Percentiles rank a stretch among this genome's conserved stretches.
Evolutionary conservation across 2,888 invertebrate genomes (phyloP).

Genomic region (Steinernema hermaphroditum): DNA sequence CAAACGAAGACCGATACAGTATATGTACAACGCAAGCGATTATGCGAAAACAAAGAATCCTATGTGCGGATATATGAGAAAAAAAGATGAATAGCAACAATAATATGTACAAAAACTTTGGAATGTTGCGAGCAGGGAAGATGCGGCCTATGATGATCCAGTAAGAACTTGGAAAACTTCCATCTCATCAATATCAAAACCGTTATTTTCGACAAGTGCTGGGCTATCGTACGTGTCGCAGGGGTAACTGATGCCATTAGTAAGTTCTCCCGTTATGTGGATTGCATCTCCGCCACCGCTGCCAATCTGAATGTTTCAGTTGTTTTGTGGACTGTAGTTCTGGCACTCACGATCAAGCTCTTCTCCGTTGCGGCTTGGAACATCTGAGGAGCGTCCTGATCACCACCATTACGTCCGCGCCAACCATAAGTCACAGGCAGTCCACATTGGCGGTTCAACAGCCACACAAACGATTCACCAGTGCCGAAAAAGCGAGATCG

Average conservation of each 20-base stretch:
- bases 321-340: neutral
- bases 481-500: constrained; percentile 53
- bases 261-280: constrained; percentile 62
- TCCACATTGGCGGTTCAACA: constrained; percentile 46
- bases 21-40: neutral
- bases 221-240: constrained; percentile 61
- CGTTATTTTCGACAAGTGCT: constrained; percentile 44
- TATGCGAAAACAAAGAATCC: no score
- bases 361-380: constrained; percentile 63
- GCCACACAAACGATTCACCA: constrained; percentile 64
- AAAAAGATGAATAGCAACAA: neutral
- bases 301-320: constrained; percentile 52
- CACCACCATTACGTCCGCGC: constrained; percentile 51
- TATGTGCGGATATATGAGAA: no score
- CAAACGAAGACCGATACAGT: constrained; percentile 5
- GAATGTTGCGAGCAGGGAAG: constrained; percentile 2
- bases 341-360: constrained; percentile 53
- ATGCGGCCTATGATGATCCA: constrained; percentile 11
- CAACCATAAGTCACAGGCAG: constrained; percentile 60
- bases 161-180: constrained; percentile 53
- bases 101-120: constrained; percentile 17
- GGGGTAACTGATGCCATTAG: constrained; percentile 54
- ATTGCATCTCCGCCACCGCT: constrained; percentile 65
- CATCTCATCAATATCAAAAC: constrained; percentile 55
- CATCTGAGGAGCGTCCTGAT: constrained; percentile 56